Evolutionary conservation across 1,140 invertebrate species (phyloP), one percentile per base, ranked within the genome.

Genomic region (Brachionus angularis): DNA sequence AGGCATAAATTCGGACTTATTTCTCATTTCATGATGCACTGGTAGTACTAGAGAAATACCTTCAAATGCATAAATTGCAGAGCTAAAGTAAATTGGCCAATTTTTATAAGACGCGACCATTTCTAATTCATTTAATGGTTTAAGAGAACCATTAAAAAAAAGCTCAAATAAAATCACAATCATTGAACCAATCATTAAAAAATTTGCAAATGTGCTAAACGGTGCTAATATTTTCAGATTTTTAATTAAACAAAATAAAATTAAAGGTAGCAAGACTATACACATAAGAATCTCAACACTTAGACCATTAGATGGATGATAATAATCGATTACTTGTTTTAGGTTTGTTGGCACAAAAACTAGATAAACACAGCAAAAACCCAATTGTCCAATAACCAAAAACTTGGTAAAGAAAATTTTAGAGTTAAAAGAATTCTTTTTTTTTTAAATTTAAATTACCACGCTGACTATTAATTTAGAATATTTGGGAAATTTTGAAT

Each of bases 311-410:
- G 25, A 50, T 46, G 27, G 36, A 55, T 50, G 50, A 39, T 61
- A 74, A 53, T 31, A 67, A 49, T 39, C 29, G 12, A 53, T 72
- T 16, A 81, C 79, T 73, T 77, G 74, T 73, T 79, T 76, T 16
- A 84, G 53, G 75, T 82, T 95, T 52, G 88, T 86, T 0, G 91
- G 88, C 42, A 96, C 89, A 84, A 96, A 96, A n/a, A 96, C 86
- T 79, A 93, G 89, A 81, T 96, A 96, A 0, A 95, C 91, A 83
- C 91, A 94, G 80, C 93, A 96, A 83, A 96, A 96, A 39, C 93
- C 93, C 75, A 96, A 81, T 84, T 96, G 93, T 31, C 91, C 94
- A 74, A 95, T 86, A 73, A 91, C 89, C 61, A 96, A 83, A 81
- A 93, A 91, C 70, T 87, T n/a, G n/a, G n/a, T n/a, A n/a, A 33